Percentiles rank a stretch among this genome's conserved stretches.
Evolutionary conservation across 2,113 vertebrate genomes (phyloP).

Genomic region (Apeltes quadracus): DNA sequence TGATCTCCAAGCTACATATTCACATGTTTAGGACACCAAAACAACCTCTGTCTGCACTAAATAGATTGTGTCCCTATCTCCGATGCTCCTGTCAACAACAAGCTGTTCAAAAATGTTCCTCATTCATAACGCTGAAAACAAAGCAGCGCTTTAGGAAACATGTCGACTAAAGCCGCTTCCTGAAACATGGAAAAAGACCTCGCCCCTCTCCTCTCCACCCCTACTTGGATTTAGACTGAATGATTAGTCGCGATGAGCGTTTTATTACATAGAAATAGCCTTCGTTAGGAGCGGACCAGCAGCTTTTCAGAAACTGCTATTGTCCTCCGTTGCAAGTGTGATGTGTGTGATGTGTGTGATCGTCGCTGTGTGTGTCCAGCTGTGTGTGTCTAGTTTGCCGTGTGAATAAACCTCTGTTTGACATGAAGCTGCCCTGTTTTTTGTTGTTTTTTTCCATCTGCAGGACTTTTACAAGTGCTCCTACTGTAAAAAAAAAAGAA

Average conservation of each 20-base stretch:
- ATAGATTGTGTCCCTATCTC: constrained; percentile 4
- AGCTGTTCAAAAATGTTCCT: constrained; percentile 26
- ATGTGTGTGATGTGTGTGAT: neutral
- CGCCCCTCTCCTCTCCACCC: neutral
- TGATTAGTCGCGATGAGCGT: constrained; percentile 7
- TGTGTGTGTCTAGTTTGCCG: neutral
- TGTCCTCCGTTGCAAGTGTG: constrained; percentile 15
- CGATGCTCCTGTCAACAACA: neutral
- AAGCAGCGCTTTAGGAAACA: constrained; percentile 29
- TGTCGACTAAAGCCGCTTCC: constrained; percentile 12
- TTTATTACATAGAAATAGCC: constrained; percentile 7
- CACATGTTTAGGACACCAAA: neutral
- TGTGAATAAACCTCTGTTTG: constrained; percentile 42
- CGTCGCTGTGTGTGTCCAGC: neutral
- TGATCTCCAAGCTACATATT: neutral
- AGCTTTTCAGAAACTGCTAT: constrained; percentile 22
- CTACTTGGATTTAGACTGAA: constrained; percentile 12
- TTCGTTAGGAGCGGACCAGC: neutral
- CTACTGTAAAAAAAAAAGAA: constrained; percentile 9
- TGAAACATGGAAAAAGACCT: constrained; percentile 31
- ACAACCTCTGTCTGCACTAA: neutral
- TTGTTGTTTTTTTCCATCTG: constrained; percentile 51
- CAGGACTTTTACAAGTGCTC: constrained; percentile 28
- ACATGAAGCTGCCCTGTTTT: constrained; percentile 20
- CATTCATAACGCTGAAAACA: constrained; percentile 25